Conservation (phyloP, 2,888 invertebrate genomes). For the Drosophila colorata region DNA sequence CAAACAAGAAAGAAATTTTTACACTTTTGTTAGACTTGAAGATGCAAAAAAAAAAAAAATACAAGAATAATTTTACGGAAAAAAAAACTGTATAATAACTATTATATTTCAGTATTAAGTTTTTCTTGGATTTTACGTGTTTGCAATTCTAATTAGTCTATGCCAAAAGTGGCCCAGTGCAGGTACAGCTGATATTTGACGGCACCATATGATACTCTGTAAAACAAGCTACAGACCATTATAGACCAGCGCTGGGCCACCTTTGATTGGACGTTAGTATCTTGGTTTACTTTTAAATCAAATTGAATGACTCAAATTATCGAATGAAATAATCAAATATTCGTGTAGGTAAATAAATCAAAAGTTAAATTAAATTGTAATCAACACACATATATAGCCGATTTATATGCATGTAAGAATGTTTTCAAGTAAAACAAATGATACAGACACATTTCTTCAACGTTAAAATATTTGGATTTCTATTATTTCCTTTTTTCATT, state of each 20-base stretch:
- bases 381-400: conserved; percentile 65
- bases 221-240: not conserved
- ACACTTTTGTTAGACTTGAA: conserved; percentile 60
- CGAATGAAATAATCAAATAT: conserved; percentile 65
- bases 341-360: conserved; percentile 70
- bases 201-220: conserved; percentile 2
- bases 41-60: conserved; percentile 48
- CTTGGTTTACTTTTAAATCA: conserved; percentile 60
- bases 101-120: conserved; percentile 24
- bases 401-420: conserved; percentile 57
- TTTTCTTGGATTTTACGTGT: conserved; percentile 39
- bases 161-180: conserved; percentile 25
- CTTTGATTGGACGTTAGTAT: conserved; percentile 32
- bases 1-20: conserved; percentile 85
- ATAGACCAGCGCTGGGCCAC: conserved; percentile 9
- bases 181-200: not conserved
- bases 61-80: conserved; percentile 20
- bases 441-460: conserved; percentile 65
- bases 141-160: conserved; percentile 41
- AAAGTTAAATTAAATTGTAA: conserved; percentile 77
- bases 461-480: conserved; percentile 57
- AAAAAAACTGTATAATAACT: conserved; percentile 18
- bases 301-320: conserved; percentile 66
- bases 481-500: conserved; percentile 38
- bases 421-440: conserved; percentile 61